Evolutionary conservation across 1,140 invertebrate genomes (phyloP).

Genomic region (Zaprionus taronus): DNA sequence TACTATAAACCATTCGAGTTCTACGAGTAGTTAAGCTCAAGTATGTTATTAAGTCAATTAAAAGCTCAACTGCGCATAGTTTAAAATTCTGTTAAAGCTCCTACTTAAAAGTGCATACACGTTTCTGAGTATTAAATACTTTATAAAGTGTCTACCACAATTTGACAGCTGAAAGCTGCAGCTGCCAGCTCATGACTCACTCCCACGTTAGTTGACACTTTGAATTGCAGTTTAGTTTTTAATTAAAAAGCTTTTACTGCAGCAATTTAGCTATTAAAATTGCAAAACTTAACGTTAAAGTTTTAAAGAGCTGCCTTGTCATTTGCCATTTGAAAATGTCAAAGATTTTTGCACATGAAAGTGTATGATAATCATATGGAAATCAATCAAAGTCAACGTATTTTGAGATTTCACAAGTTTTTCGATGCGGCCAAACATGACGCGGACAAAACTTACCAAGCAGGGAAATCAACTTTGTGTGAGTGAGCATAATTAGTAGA

Average conservation of each 20-base stretch:
- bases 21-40: too few relatives aligned
- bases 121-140: too few relatives aligned
- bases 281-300: background rate
- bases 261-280: constrained; percentile 27
- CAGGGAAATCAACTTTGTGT: constrained; percentile 37
- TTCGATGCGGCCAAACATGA: constrained; percentile 4
- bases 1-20: too few relatives aligned
- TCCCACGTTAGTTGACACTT: background rate
- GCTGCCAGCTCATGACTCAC: background rate
- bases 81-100: too few relatives aligned
- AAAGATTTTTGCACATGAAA: constrained; percentile 15
- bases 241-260: constrained; percentile 17
- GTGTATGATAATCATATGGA: constrained; percentile 35
- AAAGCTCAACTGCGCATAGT: too few relatives aligned
- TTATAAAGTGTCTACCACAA: too few relatives aligned
- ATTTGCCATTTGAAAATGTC: constrained; percentile 24
- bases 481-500: constrained; percentile 18
- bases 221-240: constrained; percentile 8
- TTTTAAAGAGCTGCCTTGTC: constrained; percentile 18
- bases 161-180: background rate
- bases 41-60: too few relatives aligned
- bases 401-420: constrained; percentile 35
- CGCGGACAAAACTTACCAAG: constrained; percentile 13
- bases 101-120: too few relatives aligned
- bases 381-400: constrained; percentile 53